Evolutionary conservation across 1,140 invertebrate genomes (phyloP), one percentile per base, ranked within the genome.

Genomic region (Saccostrea glomerata): DNA sequence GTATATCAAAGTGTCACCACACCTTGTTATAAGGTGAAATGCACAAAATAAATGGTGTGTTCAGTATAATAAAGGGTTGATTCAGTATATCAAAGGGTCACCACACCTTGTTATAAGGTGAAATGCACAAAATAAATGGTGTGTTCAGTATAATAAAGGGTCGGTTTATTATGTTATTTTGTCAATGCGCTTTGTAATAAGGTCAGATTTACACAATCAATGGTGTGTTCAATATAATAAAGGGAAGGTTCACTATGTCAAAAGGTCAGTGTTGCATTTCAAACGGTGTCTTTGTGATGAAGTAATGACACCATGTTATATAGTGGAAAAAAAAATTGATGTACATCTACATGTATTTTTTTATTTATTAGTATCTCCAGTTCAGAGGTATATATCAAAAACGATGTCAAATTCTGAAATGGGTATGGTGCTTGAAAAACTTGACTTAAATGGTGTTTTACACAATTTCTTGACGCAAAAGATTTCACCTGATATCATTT

Each of bases 401-500:
- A 66, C 9, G 3, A n/a, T 30, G 66, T 9, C 66, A 30, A 73
- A 9, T 73, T 25, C 66, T 17, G 58, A 60, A 73, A 25, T 73
- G 25, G n/a, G 25, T 30, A 73, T 73, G 23, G 6, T 25, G 23
- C 66, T 25, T 25, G 25, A 25, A 73, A 30, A 73, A 73, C 66
- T 73, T 25, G 20, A 73, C 7, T 12, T 25, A 73, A 13, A 12
- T 12, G 9, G 25, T 73, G 12, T 73, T 73, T 12, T 73, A 30
- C 12, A 73, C 25, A 23, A 30, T 25, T 73, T 73, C 12, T 23
- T 30, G 13, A 13, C 25, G 25, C n/a, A 66, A 47, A 25, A 86
- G 15, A 86, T 86, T 30, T 70, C 85, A 12, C 85, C 85, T 17
- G 85, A 73, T 73, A 66, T 85, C 25, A 55, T 86, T 40, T 86